These are phyloP conservation scores for Verasper variegatus DNA, from an alignment of 2,113 vertebrate species.

Conservation along the genomic window DNA sequence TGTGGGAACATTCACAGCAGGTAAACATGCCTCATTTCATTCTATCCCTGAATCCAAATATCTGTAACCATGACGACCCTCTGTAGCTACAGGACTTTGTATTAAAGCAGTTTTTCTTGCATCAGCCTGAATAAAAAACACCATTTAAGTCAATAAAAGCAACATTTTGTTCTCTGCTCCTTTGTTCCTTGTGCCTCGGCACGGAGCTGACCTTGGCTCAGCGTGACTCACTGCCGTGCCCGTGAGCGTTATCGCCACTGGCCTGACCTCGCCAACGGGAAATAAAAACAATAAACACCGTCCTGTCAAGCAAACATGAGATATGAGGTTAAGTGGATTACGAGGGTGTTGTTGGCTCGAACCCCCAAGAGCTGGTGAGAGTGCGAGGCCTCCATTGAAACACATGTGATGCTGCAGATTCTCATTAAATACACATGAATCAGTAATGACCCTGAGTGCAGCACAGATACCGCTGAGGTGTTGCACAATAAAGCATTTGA, in stretches of 20 bases:
- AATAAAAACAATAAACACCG: slow-evolving; percentile 43
- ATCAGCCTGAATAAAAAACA: background rate
- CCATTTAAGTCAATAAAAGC: background rate
- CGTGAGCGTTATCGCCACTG: slow-evolving; percentile 41
- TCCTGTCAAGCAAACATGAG: slow-evolving; percentile 4
- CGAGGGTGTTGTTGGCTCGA: background rate
- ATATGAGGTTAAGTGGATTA: slow-evolving; percentile 9
- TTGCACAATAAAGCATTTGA: slow-evolving; percentile 51
- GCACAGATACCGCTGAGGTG: background rate
- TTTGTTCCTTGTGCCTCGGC: slow-evolving; percentile 41
- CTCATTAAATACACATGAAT: slow-evolving; percentile 2
- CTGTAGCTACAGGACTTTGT: background rate
- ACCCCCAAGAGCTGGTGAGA: background rate
- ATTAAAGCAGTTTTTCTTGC: background rate
- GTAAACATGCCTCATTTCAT: background rate
- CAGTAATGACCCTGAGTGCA: background rate
- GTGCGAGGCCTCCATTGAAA: background rate
- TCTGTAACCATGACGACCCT: too few relatives aligned
- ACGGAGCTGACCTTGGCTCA: slow-evolving; percentile 38
- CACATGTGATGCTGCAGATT: background rate
- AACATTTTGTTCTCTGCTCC: background rate
- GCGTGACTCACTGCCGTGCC: slow-evolving; percentile 33
- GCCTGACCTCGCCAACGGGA: slow-evolving; percentile 39
- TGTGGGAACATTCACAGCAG: too few relatives aligned
- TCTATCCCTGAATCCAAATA: background rate